Percentiles rank a stretch among this genome's conserved stretches.
Conservation (phyloP, 2,797 vertebrate genomes). For the Anolis apletophallus region DNA sequence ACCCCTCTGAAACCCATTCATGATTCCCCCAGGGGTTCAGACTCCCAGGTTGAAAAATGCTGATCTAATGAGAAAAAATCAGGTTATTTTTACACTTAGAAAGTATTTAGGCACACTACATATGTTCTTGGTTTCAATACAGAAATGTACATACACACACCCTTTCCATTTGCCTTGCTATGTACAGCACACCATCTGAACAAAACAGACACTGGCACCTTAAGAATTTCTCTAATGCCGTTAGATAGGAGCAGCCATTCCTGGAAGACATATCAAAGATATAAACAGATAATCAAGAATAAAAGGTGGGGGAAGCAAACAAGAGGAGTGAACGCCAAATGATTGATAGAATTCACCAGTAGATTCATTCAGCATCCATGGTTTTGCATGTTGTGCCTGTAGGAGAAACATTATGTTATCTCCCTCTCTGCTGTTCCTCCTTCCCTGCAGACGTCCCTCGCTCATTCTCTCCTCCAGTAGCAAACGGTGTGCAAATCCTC, state of each 20-base stretch:
- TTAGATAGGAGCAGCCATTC: not conserved
- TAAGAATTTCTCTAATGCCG: not conserved
- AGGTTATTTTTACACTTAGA: not conserved
- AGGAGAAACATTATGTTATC: conserved; percentile 16
- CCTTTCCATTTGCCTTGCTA: not conserved
- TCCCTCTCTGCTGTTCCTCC: not conserved
- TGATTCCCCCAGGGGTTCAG: too few relatives aligned
- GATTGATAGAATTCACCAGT: not conserved
- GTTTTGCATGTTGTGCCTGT: conserved; percentile 2
- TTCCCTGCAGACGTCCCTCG: conserved; percentile 21
- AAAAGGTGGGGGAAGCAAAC: not conserved
- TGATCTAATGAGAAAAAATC: not conserved
- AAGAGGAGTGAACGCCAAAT: not conserved
- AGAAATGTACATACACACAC: too few relatives aligned
- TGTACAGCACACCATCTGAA: not conserved
- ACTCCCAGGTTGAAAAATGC: too few relatives aligned
- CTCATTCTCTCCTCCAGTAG: conserved; percentile 30
- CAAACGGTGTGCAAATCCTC: conserved; percentile 2
- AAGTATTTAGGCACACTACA: not conserved
- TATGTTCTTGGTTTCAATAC: not conserved
- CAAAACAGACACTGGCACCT: not conserved
- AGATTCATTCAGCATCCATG: not conserved
- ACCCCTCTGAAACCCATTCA: too few relatives aligned
- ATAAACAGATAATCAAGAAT: accelerated
- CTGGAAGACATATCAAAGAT: not conserved